Percentiles rank a stretch among this genome's conserved stretches.
Evolutionary conservation across 2,797 vertebrate genomes (phyloP).

Genomic region (Spheniscus humboldti): DNA sequence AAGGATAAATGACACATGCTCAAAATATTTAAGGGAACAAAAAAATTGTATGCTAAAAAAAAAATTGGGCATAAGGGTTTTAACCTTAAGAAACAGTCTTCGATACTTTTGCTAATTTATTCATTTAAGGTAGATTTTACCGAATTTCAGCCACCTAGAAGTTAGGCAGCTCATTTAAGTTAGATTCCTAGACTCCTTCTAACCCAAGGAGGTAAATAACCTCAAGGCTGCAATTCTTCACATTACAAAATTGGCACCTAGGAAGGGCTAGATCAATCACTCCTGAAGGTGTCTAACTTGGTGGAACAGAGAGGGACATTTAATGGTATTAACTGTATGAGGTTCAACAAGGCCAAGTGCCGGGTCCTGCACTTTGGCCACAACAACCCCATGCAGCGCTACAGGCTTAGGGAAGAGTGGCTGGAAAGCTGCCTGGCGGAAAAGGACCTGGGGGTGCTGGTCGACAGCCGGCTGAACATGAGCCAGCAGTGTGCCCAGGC

Average conservation of each 20-base stretch:
- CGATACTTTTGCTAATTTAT: not conserved
- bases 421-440: too few relatives aligned
- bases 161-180: not conserved
- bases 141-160: not conserved
- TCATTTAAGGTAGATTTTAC: not conserved
- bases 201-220: not conserved
- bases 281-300: not conserved
- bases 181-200: not conserved
- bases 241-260: not conserved
- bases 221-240: not conserved
- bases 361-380: too few relatives aligned
- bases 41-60: not conserved
- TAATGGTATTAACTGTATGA: not conserved
- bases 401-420: too few relatives aligned
- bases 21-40: conserved; percentile 53
- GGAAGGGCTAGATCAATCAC: not conserved
- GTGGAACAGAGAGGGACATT: not conserved
- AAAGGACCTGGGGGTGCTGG: too few relatives aligned
- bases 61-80: not conserved
- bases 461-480: too few relatives aligned
- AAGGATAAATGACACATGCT: conserved; percentile 26
- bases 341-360: too few relatives aligned
- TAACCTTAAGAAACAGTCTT: not conserved
- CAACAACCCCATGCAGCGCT: too few relatives aligned
- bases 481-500: too few relatives aligned